These are phyloP conservation scores for Sminthurinus aureus DNA, from an alignment of 2,888 invertebrate species.

Conservation along the genomic window DNA sequence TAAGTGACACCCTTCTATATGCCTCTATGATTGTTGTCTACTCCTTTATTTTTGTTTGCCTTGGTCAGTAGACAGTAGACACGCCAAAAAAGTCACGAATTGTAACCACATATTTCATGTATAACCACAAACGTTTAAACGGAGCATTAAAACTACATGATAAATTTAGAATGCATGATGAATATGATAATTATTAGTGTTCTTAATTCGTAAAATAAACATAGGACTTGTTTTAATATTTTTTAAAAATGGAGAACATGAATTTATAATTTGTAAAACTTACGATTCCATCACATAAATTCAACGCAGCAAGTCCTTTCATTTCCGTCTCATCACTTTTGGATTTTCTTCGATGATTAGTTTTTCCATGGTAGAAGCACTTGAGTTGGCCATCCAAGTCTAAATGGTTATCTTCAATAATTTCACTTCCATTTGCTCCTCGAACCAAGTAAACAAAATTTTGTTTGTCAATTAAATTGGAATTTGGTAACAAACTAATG, in stretches of 20 bases:
- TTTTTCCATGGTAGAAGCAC: conserved; percentile 57
- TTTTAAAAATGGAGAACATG: background rate
- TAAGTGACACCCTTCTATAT: conserved; percentile 25
- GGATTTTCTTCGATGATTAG: conserved; percentile 6
- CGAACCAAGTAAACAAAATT: conserved; percentile 57
- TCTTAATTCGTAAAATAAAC: background rate
- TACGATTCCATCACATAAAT: conserved; percentile 58
- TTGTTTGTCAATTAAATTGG: conserved; percentile 49
- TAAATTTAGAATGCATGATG: too few relatives aligned
- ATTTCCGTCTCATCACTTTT: background rate
- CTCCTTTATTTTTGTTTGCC: background rate
- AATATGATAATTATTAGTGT: background rate
- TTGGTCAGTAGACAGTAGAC: background rate
- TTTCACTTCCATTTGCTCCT: conserved; percentile 52
- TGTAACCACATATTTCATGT: background rate
- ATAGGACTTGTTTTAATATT: background rate
- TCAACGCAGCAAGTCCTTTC: conserved; percentile 48
- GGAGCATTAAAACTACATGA: too few relatives aligned
- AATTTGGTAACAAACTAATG: conserved; percentile 49
- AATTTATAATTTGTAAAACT: conserved; percentile 22
- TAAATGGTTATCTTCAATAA: conserved; percentile 46
- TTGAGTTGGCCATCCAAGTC: conserved; percentile 42
- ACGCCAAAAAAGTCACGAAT: background rate
- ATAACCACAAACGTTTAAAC: too few relatives aligned
- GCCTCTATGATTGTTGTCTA: too few relatives aligned